These are phyloP conservation scores for Hydrolagus colliei DNA, from an alignment of 2,797 vertebrate genomes.

Conservation along the genomic window DNA sequence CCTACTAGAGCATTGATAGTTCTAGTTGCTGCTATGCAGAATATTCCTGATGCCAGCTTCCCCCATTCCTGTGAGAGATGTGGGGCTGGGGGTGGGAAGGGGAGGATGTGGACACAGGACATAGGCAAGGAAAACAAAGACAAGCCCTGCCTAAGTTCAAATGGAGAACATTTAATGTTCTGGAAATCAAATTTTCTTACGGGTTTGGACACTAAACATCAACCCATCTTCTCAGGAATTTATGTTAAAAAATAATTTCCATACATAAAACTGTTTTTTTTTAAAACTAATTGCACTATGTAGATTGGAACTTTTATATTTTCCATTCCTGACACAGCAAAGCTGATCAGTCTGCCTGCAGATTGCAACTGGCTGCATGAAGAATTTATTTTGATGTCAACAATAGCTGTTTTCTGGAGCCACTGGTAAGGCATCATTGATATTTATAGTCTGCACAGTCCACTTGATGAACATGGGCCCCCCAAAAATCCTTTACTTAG, in stretches of 20 bases:
- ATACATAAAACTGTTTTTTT: not conserved
- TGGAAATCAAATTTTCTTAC: not conserved
- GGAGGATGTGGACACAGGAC: too few species aligned
- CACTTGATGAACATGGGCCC: not conserved
- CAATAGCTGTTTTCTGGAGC: not conserved
- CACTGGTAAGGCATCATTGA: conserved; percentile 13
- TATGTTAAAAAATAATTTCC: not conserved
- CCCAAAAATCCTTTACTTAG: not conserved
- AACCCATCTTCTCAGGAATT: not conserved
- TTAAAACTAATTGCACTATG: not conserved
- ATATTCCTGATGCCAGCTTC: not conserved
- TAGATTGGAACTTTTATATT: not conserved
- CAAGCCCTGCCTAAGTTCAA: not conserved
- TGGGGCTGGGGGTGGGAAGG: too few species aligned
- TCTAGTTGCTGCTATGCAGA: not conserved
- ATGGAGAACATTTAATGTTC: too few species aligned
- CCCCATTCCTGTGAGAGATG: not conserved
- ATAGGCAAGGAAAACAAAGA: not conserved
- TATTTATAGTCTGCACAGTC: not conserved
- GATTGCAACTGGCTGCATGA: not conserved
- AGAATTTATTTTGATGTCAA: not conserved
- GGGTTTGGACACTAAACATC: not conserved
- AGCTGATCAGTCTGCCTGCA: not conserved
- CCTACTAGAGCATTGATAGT: not conserved
- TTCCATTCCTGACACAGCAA: not conserved